Conservation (phyloP, 2,797 vertebrate genomes). For the Thalassophryne amazonica region DNA sequence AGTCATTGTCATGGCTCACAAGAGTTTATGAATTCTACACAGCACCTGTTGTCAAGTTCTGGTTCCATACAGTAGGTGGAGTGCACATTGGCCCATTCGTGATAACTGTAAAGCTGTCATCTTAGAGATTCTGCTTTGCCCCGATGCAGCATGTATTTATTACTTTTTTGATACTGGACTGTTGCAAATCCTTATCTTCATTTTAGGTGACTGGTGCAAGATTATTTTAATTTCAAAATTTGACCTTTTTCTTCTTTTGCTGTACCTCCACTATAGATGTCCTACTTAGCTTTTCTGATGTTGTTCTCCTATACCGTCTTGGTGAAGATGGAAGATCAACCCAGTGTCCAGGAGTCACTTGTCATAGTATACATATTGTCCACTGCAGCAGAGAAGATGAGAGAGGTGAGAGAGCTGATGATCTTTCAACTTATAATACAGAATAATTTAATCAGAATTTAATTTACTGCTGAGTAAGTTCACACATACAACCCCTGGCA, state of each 20-base stretch:
- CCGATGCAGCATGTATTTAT: too few relatives aligned
- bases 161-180: too few relatives aligned
- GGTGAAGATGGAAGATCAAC: slow-evolving; percentile 88
- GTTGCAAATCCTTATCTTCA: too few relatives aligned
- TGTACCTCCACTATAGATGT: slow-evolving; percentile 78
- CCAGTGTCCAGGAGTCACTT: slow-evolving; percentile 89
- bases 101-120: neutral
- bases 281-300: slow-evolving; percentile 90
- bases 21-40: slow-evolving; percentile 93
- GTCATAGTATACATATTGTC: slow-evolving; percentile 91
- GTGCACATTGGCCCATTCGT: neutral
- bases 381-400: slow-evolving; percentile 88
- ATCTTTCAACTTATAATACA: too few relatives aligned
- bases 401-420: slow-evolving; percentile 88
- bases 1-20: slow-evolving; percentile 75
- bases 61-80: slow-evolving; percentile 91
- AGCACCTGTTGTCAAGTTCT: slow-evolving; percentile 97
- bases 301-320: slow-evolving; percentile 91
- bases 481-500: too few relatives aligned
- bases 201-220: neutral
- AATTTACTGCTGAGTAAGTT: too few relatives aligned
- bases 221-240: neutral
- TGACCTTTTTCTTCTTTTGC: neutral
- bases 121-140: neutral
- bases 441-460: too few relatives aligned